Percentiles rank a stretch among this genome's conserved stretches.
Conservation (phyloP, 2,113 vertebrate species). For the Hypanus sabinus region DNA sequence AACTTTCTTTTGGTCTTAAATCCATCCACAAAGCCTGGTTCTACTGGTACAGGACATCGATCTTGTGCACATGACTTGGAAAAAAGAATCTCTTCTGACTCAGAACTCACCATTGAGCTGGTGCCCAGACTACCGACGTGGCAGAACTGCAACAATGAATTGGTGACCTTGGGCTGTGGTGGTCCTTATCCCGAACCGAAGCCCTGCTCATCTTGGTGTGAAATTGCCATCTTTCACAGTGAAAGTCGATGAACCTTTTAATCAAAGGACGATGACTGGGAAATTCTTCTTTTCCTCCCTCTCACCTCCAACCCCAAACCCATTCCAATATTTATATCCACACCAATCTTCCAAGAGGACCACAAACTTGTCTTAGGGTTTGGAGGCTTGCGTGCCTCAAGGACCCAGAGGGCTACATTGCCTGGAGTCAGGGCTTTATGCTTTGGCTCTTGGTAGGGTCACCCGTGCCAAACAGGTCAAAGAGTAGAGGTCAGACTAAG, state of each 20-base stretch:
- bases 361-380: no score
- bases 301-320: background rate
- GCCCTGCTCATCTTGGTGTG: background rate
- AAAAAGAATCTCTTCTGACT: background rate
- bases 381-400: no score
- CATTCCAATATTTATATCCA: no score
- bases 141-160: no score
- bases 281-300: background rate
- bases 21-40: background rate
- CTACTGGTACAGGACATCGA: background rate
- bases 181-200: background rate
- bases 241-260: background rate
- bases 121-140: background rate
- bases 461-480: no score
- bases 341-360: no score
- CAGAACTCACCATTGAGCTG: background rate
- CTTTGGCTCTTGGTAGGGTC: no score
- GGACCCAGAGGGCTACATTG: no score
- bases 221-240: background rate
- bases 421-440: no score
- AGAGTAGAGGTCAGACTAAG: no score
- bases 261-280: background rate
- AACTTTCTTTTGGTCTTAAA: background rate
- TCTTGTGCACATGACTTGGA: background rate
- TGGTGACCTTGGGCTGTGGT: background rate